These are phyloP conservation scores for Scaeva pyrastri DNA, from an alignment of 2,888 invertebrate species.

Conservation along the genomic window DNA sequence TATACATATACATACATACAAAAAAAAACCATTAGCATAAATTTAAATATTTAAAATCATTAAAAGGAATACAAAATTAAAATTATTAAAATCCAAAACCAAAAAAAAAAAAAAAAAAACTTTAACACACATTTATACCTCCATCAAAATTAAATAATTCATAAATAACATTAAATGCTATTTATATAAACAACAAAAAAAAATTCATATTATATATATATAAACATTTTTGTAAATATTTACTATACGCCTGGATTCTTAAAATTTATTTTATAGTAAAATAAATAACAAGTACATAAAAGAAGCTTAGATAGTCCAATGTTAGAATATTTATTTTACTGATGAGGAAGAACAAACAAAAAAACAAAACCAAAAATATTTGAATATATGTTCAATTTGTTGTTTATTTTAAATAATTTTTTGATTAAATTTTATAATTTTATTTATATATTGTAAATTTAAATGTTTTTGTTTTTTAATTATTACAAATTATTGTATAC, in stretches of 20 bases:
- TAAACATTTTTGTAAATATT: slow-evolving; percentile 49
- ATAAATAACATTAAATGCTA: slow-evolving; percentile 12
- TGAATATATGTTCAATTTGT: slow-evolving; percentile 27
- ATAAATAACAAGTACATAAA: slow-evolving; percentile 37
- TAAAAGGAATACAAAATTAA: slow-evolving; percentile 7
- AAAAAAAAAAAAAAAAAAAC: not conserved
- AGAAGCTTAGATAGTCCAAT: slow-evolving; percentile 72
- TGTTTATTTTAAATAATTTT: slow-evolving; percentile 17
- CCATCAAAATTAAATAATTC: slow-evolving; percentile 51
- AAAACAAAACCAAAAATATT: slow-evolving; percentile 29
- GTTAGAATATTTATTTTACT: slow-evolving; percentile 62
- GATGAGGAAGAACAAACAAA: slow-evolving; percentile 10
- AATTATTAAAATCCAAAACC: slow-evolving; percentile 21
- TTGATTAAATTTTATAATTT: not conserved
- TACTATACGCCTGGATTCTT: slow-evolving; percentile 26
- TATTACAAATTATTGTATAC: slow-evolving; percentile 45
- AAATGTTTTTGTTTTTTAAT: not conserved
- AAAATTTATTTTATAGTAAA: slow-evolving; percentile 55
- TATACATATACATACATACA: slow-evolving; percentile 40
- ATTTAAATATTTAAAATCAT: slow-evolving; percentile 56
- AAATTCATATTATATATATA: not conserved
- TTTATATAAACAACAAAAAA: slow-evolving; percentile 4
- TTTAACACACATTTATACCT: slow-evolving; percentile 66
- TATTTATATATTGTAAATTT: not conserved
- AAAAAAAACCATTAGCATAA: slow-evolving; percentile 43